Evolutionary conservation across 2,113 vertebrate species (phyloP).

Genomic region (Artemisiospiza belli): DNA sequence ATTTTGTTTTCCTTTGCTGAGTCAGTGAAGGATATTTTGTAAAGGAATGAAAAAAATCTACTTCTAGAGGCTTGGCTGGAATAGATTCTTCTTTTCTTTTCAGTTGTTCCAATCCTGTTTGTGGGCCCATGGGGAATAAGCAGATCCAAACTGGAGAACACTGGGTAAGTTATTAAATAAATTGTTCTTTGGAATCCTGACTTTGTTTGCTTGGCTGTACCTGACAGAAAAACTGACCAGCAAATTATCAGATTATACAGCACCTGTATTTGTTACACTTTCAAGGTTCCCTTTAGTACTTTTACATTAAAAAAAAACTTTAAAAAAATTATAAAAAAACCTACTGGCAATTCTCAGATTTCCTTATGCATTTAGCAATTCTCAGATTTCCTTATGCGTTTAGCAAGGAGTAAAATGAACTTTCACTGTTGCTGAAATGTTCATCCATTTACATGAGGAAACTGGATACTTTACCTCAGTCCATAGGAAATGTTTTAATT

Average conservation of each 20-base stretch:
- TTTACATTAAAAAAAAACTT: not conserved
- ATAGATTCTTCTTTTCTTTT: not conserved
- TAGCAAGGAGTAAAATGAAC: not conserved
- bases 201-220: not conserved
- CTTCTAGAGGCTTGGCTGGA: not conserved
- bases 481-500: conserved; percentile 72
- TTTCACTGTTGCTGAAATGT: not conserved
- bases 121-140: conserved; percentile 86
- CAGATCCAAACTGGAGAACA: conserved; percentile 86
- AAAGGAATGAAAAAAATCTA: not conserved
- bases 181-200: not conserved
- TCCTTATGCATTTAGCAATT: not conserved
- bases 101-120: conserved; percentile 88
- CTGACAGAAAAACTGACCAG: not conserved
- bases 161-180: conserved; percentile 74
- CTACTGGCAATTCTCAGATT: not conserved
- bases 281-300: not conserved
- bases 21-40: not conserved
- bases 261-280: not conserved
- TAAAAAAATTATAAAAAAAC: not conserved
- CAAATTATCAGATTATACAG: not conserved
- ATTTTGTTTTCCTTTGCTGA: not conserved
- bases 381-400: not conserved
- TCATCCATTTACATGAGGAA: not conserved
- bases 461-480: conserved; percentile 52